These are phyloP conservation scores for Cynocephalus volans DNA, from an alignment of 2,113 vertebrate genomes.

Conservation along the genomic window DNA sequence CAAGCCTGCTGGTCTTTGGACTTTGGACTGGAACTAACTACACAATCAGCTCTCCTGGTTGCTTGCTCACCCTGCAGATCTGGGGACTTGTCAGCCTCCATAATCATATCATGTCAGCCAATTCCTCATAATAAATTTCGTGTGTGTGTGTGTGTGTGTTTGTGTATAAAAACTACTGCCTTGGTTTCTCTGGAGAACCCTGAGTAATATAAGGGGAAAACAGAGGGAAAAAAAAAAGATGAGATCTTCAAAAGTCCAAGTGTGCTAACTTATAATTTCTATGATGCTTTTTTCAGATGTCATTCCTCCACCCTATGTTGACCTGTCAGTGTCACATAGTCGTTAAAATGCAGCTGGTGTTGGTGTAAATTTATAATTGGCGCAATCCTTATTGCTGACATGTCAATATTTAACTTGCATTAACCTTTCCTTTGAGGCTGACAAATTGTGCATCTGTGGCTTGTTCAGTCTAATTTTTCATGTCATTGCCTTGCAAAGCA, in stretches of 20 bases:
- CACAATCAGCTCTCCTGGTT: not conserved
- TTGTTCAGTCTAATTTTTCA: constrained; percentile 90
- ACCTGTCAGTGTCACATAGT: constrained; percentile 86
- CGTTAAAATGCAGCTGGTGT: constrained; percentile 86
- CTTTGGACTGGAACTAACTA: not conserved
- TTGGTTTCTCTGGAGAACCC: not conserved
- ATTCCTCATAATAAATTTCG: no score
- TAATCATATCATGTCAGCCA: no score
- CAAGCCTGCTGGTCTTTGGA: not conserved
- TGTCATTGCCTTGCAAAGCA: constrained; percentile 87
- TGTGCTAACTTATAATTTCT: constrained; percentile 81
- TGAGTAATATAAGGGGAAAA: not conserved
- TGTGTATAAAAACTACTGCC: fast-evolving
- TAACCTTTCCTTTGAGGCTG: constrained; percentile 92
- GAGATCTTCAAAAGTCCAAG: not conserved
- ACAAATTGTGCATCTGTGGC: constrained; percentile 87
- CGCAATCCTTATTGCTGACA: constrained; percentile 90
- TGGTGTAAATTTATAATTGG: constrained; percentile 90
- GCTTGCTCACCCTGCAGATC: not conserved
- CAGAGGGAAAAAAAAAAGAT: not conserved
- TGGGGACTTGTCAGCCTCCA: not conserved
- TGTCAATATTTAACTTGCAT: constrained; percentile 93
- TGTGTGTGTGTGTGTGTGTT: not conserved
- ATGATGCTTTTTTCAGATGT: constrained; percentile 78
- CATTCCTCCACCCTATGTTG: constrained; percentile 76